phyloP scores from a whole-genome alignment of 2,113 vertebrate species.

The Triplophysa dalaica region DNA sequence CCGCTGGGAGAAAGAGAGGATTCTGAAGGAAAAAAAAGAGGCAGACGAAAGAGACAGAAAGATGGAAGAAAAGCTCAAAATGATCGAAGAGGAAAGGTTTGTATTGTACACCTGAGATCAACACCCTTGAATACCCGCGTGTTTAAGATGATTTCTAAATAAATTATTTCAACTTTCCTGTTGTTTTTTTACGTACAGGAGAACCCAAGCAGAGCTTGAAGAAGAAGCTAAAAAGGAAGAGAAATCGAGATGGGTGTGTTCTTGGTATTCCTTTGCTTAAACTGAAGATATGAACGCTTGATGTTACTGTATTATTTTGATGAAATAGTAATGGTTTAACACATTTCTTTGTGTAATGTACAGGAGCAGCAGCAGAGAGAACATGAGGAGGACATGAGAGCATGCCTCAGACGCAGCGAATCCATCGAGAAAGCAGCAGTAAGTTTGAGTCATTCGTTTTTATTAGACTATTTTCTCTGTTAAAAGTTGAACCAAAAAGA shows the following conservation, averaged over 20 bases:
- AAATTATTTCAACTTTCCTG: not conserved
- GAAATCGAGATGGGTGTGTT: conserved; percentile 72
- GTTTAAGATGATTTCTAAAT: too few species aligned
- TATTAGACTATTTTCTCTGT: not conserved
- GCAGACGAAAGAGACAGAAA: conserved; percentile 80
- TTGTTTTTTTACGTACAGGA: conserved; percentile 61
- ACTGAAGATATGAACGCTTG: not conserved
- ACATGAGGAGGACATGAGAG: conserved; percentile 76
- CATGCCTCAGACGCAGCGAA: conserved; percentile 72
- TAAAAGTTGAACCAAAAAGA: too few species aligned
- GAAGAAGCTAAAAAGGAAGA: conserved; percentile 69
- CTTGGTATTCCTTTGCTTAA: not conserved
- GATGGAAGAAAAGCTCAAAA: conserved; percentile 77
- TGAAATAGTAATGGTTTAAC: not conserved
- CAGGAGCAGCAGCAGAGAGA: conserved; percentile 76
- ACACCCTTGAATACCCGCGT: too few species aligned
- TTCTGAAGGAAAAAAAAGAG: conserved; percentile 76
- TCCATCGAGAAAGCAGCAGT: conserved; percentile 82
- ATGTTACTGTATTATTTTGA: not conserved
- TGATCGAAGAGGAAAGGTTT: conserved; percentile 80
- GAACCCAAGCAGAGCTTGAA: conserved; percentile 67
- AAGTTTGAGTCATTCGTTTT: conserved; percentile 65
- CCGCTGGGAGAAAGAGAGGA: conserved; percentile 75
- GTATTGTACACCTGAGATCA: not conserved
- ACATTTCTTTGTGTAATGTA: not conserved